A percentile compares a stretch with the other conserved stretches of the same genome.
Conservation (phyloP, 64 coral and sea anemone species). For the Montipora foliosa region DNA sequence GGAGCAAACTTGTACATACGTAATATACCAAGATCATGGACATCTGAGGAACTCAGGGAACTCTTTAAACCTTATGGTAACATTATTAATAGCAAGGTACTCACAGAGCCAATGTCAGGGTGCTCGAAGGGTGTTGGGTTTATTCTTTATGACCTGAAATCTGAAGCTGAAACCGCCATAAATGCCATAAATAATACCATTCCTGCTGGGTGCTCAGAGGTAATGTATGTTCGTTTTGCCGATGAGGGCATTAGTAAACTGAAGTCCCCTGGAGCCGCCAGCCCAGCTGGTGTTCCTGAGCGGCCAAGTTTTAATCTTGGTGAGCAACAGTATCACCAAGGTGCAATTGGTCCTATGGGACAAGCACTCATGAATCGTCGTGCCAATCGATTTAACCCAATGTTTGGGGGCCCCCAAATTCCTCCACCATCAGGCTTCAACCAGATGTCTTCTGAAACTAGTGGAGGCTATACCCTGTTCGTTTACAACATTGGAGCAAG, state of each 20-base stretch:
- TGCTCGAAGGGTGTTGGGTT: conserved; percentile 84
- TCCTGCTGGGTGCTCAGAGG: conserved; percentile 57
- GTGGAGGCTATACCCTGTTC: conserved; percentile 65
- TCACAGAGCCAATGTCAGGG: conserved; percentile 65
- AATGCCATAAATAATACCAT: conserved; percentile 68
- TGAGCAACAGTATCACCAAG: conserved; percentile 26
- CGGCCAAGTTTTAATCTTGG: conserved; percentile 34
- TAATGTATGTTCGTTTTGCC: conserved; percentile 79
- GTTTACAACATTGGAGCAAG: conserved; percentile 84
- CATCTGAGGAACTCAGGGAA: conserved; percentile 56
- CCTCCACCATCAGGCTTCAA: conserved; percentile 26
- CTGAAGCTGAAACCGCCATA: conserved; percentile 79
- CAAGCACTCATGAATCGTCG: conserved; percentile 74
- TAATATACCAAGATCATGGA: conserved; percentile 76
- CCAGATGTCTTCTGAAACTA: not conserved
- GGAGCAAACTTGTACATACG: conserved; percentile 85
- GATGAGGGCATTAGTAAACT: conserved; percentile 81
- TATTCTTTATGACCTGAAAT: conserved; percentile 80
- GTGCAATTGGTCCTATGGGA: conserved; percentile 72
- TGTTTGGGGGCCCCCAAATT: conserved; percentile 47
- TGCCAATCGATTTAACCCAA: conserved; percentile 82
- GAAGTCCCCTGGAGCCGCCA: conserved; percentile 22
- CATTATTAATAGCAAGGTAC: conserved; percentile 78
- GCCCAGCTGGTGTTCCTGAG: conserved; percentile 8
- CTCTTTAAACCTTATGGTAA: conserved; percentile 72